Evolutionary conservation across 2,888 invertebrate species (phyloP).

Genomic region (Agrochola lychnidis): DNA sequence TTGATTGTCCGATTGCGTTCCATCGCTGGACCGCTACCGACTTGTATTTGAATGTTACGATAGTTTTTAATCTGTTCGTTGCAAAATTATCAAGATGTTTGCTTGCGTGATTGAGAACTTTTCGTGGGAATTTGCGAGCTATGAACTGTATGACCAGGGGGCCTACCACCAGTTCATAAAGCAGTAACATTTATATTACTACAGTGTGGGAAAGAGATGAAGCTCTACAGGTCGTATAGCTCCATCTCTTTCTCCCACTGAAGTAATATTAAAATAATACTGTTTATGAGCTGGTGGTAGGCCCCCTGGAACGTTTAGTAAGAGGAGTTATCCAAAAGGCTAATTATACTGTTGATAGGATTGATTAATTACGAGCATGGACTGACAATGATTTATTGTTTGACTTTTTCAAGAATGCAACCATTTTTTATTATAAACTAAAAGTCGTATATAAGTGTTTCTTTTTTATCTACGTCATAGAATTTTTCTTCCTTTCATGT

Average conservation of each 20-base stretch:
- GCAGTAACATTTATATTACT: no score
- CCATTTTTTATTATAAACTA: not conserved
- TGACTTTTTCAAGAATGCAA: not conserved
- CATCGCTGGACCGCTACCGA: constrained; percentile 42
- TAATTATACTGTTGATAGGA: constrained; percentile 21
- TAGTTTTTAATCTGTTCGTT: constrained; percentile 54
- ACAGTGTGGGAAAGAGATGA: no score
- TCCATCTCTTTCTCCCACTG: no score
- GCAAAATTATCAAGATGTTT: constrained; percentile 48
- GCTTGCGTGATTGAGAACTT: constrained; percentile 36
- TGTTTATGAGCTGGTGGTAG: no score
- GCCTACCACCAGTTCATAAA: no score
- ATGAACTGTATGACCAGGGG: no score
- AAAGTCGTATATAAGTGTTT: not conserved
- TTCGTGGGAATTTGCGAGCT: constrained; percentile 41
- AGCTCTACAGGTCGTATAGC: no score
- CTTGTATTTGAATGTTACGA: constrained; percentile 51
- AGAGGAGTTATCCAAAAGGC: constrained; percentile 8
- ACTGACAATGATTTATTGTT: constrained; percentile 9
- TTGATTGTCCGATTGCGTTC: constrained; percentile 61
- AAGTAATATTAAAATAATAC: no score
- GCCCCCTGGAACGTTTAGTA: constrained; percentile 12
- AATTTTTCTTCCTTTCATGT: not conserved
- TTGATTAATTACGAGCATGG: constrained; percentile 32
- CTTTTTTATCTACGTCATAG: not conserved